Percentiles rank a stretch among this genome's conserved stretches.
phyloP scores from a whole-genome alignment of 2,797 vertebrate genomes.

The Pipistrellus pipistrellus region DNA sequence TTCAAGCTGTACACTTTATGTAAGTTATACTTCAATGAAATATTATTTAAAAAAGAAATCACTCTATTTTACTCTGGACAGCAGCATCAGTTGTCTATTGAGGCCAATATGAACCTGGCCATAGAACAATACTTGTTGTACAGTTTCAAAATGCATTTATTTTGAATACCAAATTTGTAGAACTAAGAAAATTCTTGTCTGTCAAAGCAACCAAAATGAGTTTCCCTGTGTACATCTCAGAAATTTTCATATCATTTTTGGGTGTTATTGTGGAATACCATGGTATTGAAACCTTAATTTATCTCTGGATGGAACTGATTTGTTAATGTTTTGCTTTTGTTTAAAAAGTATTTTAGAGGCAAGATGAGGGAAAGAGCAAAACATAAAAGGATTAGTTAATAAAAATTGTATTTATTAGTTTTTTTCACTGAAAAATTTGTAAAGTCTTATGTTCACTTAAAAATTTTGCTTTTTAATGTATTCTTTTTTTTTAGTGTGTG shows the following conservation, averaged over 20 bases:
- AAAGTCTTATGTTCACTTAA: not conserved
- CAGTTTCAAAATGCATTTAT: not conserved
- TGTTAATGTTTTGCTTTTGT: not conserved
- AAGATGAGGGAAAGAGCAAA: not conserved
- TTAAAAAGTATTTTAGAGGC: not conserved
- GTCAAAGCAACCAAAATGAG: not conserved
- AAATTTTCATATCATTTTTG: not conserved
- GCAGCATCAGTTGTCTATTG: not conserved
- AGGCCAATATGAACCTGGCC: not conserved
- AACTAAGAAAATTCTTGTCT: not conserved
- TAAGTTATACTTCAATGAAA: not conserved
- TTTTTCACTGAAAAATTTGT: not conserved
- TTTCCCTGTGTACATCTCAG: not conserved
- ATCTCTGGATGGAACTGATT: not conserved
- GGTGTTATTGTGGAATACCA: not conserved
- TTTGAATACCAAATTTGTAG: not conserved
- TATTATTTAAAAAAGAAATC: not conserved
- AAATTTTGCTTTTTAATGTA: not conserved
- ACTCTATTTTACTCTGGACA: not conserved
- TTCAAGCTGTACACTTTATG: not conserved
- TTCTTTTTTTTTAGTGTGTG: not conserved
- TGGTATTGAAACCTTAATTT: not conserved
- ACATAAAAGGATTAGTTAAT: not conserved
- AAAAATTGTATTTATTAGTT: not conserved
- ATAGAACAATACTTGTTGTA: not conserved